Evolutionary conservation across 2,113 vertebrate species (phyloP).

Genomic region (Oriolus oriolus): DNA sequence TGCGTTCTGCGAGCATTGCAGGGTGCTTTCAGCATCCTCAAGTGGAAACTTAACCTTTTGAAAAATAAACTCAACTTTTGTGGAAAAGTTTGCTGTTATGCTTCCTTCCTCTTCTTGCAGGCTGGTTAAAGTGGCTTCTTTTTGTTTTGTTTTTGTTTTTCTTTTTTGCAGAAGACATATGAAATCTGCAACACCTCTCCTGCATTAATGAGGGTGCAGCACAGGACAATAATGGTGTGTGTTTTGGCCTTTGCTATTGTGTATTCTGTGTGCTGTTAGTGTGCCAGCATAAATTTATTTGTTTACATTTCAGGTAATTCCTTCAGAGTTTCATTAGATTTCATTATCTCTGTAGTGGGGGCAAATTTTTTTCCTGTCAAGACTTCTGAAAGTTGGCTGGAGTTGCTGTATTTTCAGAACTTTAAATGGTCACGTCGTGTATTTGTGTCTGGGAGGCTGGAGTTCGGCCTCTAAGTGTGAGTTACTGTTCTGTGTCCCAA

Average conservation of each 20-base stretch:
- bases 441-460: background rate
- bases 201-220: slow-evolving; percentile 50
- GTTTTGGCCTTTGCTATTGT: slow-evolving; percentile 15
- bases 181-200: slow-evolving; percentile 42
- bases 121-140: slow-evolving; percentile 17
- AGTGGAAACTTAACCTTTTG: background rate
- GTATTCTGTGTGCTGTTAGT: slow-evolving; percentile 16
- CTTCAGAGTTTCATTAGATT: background rate
- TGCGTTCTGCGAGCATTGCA: background rate
- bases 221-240: slow-evolving; percentile 32
- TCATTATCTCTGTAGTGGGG: background rate
- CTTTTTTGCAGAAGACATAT: slow-evolving; percentile 35
- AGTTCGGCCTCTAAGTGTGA: background rate
- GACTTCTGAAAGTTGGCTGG: background rate
- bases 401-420: background rate
- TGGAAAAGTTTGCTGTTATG: background rate
- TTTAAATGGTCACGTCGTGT: background rate
- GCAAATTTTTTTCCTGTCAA: background rate
- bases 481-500: background rate
- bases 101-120: slow-evolving; percentile 12
- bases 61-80: background rate
- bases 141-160: slow-evolving; percentile 22
- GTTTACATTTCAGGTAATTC: slow-evolving; percentile 14
- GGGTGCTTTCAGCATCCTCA: background rate
- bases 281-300: background rate